Percentiles rank a stretch among this genome's conserved stretches.
Conservation (phyloP, 2,888 invertebrate species). For the Lordiphosa fenestrarum region DNA sequence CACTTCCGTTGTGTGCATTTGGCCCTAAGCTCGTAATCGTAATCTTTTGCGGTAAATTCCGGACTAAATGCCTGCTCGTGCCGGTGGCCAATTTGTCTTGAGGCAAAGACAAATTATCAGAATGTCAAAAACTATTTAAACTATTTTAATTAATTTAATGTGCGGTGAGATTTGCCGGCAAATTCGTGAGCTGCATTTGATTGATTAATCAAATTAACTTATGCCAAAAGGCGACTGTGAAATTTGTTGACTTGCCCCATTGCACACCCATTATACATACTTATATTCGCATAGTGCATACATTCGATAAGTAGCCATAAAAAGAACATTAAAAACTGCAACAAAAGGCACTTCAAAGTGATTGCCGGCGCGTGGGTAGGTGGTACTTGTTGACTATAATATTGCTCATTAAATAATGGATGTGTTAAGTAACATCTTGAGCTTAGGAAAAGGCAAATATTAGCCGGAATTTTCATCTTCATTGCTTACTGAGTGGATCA, state of each 20-base stretch:
- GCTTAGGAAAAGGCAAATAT: too few species aligned
- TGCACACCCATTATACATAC: conserved; percentile 5
- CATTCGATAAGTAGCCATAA: conserved; percentile 42
- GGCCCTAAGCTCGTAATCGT: conserved; percentile 26
- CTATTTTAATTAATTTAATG: conserved; percentile 67
- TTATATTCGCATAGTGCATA: conserved; percentile 20
- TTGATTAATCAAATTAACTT: conserved; percentile 27
- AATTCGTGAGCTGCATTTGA: conserved; percentile 26
- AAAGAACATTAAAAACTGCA: conserved; percentile 41
- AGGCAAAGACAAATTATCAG: conserved; percentile 48
- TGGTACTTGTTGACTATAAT: conserved; percentile 19
- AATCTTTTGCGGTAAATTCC: conserved; percentile 48
- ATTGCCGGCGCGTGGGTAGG: conserved; percentile 2
- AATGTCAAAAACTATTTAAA: conserved; percentile 37
- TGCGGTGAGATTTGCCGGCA: conserved; percentile 11
- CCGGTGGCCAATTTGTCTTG: conserved; percentile 56
- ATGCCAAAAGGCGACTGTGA: conserved; percentile 1
- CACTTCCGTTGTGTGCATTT: conserved; percentile 48
- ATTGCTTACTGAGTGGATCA: too few species aligned
- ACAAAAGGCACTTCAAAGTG: conserved; percentile 37
- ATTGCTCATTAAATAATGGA: conserved; percentile 32
- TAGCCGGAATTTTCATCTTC: too few species aligned
- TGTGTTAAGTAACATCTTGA: conserved; percentile 6
- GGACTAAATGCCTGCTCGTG: conserved; percentile 55
- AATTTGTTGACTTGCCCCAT: background rate